phyloP scores from a whole-genome alignment of 2,888 invertebrate genomes.

The Melanchra persicariae region DNA sequence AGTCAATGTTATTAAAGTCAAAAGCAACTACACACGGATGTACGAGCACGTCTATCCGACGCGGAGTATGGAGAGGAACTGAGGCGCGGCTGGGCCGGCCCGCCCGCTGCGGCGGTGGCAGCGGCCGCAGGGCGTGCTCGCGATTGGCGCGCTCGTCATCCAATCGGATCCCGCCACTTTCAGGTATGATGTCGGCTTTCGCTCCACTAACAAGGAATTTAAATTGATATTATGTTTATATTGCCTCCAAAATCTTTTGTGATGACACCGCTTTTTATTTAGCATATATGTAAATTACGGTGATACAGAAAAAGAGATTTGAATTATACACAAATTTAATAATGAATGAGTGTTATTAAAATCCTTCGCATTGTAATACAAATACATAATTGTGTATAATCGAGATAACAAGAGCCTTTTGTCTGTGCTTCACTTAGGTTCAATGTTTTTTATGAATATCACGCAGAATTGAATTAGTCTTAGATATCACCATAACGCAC shows the following conservation, averaged over 20 bases:
- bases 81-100: slow-evolving; percentile 85
- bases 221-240: slow-evolving; percentile 91
- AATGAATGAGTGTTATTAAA: slow-evolving; percentile 87
- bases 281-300: slow-evolving; percentile 90
- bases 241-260: slow-evolving; percentile 91
- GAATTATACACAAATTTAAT: slow-evolving; percentile 88
- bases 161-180: slow-evolving; percentile 79
- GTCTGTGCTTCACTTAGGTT: background rate
- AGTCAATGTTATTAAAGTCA: slow-evolving; percentile 64
- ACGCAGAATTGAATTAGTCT: too few relatives aligned
- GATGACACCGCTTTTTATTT: slow-evolving; percentile 91
- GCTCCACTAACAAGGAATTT: slow-evolving; percentile 91
- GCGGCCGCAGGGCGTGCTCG: slow-evolving; percentile 65
- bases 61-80: slow-evolving; percentile 87
- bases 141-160: slow-evolving; percentile 78
- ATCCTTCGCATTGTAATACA: slow-evolving; percentile 78
- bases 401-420: slow-evolving; percentile 22
- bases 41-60: slow-evolving; percentile 84
- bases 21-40: slow-evolving; percentile 73
- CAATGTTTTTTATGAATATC: background rate
- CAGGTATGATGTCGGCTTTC: slow-evolving; percentile 91
- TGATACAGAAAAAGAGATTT: slow-evolving; percentile 89
- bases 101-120: slow-evolving; percentile 72
- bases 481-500: too few relatives aligned
- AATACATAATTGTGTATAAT: slow-evolving; percentile 63